Base-by-base conservation (phyloP, 2,113 vertebrate species). In the Oncorhynchus nerka region DNA sequence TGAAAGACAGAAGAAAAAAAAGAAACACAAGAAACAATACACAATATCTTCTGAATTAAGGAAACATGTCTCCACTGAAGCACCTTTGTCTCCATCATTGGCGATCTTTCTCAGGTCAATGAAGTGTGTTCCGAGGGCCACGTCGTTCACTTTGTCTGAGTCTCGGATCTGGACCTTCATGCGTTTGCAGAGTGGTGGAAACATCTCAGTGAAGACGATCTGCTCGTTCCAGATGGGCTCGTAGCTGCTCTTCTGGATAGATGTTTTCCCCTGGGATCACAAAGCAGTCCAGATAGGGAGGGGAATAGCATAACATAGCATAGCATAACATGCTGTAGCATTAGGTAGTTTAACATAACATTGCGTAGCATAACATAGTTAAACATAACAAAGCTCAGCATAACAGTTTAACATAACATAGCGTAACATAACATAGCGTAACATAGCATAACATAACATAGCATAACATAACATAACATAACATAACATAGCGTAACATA, bases 161-260 rank as follows among this genome's bases (percentile, higher is more conserved):
- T 99, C 98, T 0, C 97, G 94, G 87, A 99, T 95, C 91, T 99
- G 98, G 78, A 99, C 72, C 85, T 99, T 99, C 83, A 99, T 95
- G 75, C 98, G 89, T 26, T 95, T 97, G 90, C 97, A 99, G 70
- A 99, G 89, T 0, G 97, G 98, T 0, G 98, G 98, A 76, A 99
- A 99, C 93, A 99, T 96, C 89, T 99, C 98, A 0, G 98, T 99
- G 86, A 99, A 99, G 71, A 97, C 57, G 0, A 99, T 91, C 49
- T 99, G 98, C 86, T 99, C 98, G 0, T 99, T 99, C 98, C 98
- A 99, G 55, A 96, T 93, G 0, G 98, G 98, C 84, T 99, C 98
- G 0, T 99, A 99, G 92, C 96, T 97, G 93, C 96, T 99, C 76
- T 98, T 99, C 3, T 99, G 98, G n/a, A 99, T 90, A 0, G 97